Evolutionary conservation across 2,797 vertebrate genomes (phyloP).

Genomic region (Parotocinclus haroldoi): DNA sequence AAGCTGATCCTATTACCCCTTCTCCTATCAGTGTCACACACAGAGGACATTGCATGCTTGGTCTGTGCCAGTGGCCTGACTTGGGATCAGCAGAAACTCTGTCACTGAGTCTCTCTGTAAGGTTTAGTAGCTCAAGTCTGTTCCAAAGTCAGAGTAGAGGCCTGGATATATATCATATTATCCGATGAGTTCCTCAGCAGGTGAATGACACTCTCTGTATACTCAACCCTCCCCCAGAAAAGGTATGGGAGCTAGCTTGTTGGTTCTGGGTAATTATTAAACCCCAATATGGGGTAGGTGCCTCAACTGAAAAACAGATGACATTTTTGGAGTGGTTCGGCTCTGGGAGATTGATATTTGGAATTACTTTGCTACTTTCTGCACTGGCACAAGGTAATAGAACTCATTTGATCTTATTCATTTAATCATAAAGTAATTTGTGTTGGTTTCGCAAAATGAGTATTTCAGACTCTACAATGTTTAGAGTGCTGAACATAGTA

Average conservation of each 20-base stretch:
- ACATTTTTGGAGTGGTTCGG: background rate
- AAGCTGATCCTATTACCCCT: slow-evolving; percentile 62
- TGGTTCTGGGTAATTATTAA: slow-evolving; percentile 31
- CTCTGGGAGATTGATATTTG: background rate
- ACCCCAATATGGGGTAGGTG: slow-evolving; percentile 5
- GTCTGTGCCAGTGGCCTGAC: slow-evolving; percentile 28
- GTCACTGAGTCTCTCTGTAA: slow-evolving; percentile 7
- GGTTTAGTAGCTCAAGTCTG: slow-evolving; percentile 13
- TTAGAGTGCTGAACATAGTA: too few relatives aligned
- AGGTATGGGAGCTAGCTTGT: slow-evolving; percentile 10
- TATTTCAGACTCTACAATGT: too few relatives aligned
- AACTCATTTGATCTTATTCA: background rate
- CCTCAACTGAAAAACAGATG: background rate
- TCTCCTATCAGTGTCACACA: slow-evolving; percentile 44
- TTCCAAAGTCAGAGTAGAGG: slow-evolving; percentile 14
- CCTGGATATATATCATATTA: background rate
- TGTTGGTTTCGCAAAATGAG: too few relatives aligned
- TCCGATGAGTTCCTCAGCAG: slow-evolving; percentile 36
- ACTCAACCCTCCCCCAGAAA: slow-evolving; percentile 5
- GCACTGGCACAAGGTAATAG: slow-evolving; percentile 32
- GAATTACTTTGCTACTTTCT: slow-evolving; percentile 28
- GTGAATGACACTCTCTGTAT: slow-evolving; percentile 25
- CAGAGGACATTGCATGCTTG: slow-evolving; percentile 32
- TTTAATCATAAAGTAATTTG: too few relatives aligned
- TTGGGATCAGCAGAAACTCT: slow-evolving; percentile 29